Percentiles rank a stretch among this genome's conserved stretches.
phyloP scores from a whole-genome alignment of 2,888 invertebrate genomes.

The Galerucella calmariensis region DNA sequence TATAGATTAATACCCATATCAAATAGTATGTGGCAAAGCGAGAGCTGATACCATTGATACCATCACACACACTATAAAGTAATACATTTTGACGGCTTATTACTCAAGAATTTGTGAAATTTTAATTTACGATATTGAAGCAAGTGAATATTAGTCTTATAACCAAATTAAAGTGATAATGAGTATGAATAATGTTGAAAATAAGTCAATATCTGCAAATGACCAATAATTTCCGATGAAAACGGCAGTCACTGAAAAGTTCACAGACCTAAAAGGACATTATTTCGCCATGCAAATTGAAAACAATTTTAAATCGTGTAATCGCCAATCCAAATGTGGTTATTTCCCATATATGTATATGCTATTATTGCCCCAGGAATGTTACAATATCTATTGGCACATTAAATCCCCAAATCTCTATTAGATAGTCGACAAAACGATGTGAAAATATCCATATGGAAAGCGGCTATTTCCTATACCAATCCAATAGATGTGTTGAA shows the following conservation, averaged over 20 bases:
- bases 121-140: too few species aligned
- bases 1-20: too few species aligned
- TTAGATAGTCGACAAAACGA: slow-evolving; percentile 24
- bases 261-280: slow-evolving; percentile 13
- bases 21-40: too few species aligned
- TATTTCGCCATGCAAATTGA: slow-evolving; percentile 30
- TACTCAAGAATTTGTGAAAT: too few species aligned
- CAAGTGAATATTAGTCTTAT: too few species aligned
- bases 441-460: slow-evolving; percentile 31
- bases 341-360: slow-evolving; percentile 24
- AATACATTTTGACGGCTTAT: too few species aligned
- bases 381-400: slow-evolving; percentile 14
- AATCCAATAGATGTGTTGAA: slow-evolving; percentile 8
- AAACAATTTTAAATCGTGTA: slow-evolving; percentile 27
- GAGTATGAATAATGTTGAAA: too few species aligned
- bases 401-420: slow-evolving; percentile 21
- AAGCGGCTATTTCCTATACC: slow-evolving; percentile 17
- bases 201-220: too few species aligned
- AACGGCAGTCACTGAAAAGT: not conserved
- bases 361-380: slow-evolving; percentile 9
- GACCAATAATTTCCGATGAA: not conserved
- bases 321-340: slow-evolving; percentile 30
- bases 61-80: too few species aligned
- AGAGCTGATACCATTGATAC: too few species aligned
- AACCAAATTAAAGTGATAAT: too few species aligned